A percentile compares a stretch with the other conserved stretches of the same genome.
Conservation (phyloP, 2,113 vertebrate genomes). For the Brienomyrus longianalis region DNA sequence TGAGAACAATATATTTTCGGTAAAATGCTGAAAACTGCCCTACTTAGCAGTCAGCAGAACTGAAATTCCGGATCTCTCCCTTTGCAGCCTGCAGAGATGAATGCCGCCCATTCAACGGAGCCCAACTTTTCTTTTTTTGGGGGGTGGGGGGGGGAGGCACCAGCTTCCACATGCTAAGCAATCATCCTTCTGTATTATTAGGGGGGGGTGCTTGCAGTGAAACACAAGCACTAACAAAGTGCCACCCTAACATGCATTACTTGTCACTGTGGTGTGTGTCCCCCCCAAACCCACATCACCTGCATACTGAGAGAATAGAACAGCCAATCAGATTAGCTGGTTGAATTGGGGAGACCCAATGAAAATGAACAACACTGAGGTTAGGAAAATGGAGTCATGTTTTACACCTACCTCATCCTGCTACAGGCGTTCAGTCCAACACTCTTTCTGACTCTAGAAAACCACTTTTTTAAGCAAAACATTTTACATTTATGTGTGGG, state of each 20-base stretch:
- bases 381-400: neutral
- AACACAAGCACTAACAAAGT: neutral
- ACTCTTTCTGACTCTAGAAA: neutral
- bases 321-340: neutral
- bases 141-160: neutral
- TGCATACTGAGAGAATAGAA: neutral
- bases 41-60: neutral
- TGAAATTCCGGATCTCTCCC: neutral
- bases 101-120: neutral
- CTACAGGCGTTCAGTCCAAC: neutral
- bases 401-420: neutral
- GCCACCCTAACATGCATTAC: neutral
- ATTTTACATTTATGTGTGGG: neutral
- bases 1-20: neutral
- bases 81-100: neutral
- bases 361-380: neutral
- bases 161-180: neutral
- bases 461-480: neutral
- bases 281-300: too few species aligned
- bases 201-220: neutral
- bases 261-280: neutral
- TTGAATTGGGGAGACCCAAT: neutral
- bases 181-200: neutral
- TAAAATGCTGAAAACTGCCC: neutral
- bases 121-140: neutral